Evolutionary conservation across 2,113 vertebrate species (phyloP).

Genomic region (Mormyrus lacerda): DNA sequence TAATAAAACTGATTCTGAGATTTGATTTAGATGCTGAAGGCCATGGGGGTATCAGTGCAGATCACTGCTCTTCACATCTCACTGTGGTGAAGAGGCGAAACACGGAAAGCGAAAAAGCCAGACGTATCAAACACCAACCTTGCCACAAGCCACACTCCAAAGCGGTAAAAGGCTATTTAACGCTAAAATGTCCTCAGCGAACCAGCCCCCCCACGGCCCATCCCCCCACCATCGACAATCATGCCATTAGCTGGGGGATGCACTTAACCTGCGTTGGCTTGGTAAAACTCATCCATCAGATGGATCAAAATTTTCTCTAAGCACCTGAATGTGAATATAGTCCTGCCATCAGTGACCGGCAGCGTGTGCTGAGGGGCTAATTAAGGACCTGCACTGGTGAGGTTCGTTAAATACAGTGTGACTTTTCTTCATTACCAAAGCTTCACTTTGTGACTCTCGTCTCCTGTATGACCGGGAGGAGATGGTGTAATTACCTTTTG

Average conservation of each 20-base stretch:
- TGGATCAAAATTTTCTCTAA: not conserved
- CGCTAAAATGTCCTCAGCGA: not conserved
- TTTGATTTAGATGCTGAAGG: not conserved
- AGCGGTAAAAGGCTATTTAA: not conserved
- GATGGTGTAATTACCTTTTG: not conserved
- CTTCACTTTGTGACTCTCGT: not conserved
- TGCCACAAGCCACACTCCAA: not conserved
- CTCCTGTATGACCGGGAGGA: not conserved
- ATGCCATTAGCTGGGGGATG: not conserved
- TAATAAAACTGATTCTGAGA: not conserved
- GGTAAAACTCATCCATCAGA: not conserved
- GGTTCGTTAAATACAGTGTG: not conserved
- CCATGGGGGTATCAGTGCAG: not conserved
- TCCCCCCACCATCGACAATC: not conserved
- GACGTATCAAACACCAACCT: not conserved
- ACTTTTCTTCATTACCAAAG: too few species aligned
- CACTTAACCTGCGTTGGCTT: not conserved
- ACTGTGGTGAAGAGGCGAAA: not conserved
- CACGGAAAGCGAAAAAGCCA: not conserved
- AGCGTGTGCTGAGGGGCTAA: not conserved
- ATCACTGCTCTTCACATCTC: not conserved
- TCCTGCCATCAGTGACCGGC: not conserved
- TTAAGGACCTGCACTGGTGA: not conserved
- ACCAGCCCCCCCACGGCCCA: not conserved
- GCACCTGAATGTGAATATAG: not conserved